Evolutionary conservation across 2,113 vertebrate species (phyloP).

Genomic region (Leucoraja erinaceus): DNA sequence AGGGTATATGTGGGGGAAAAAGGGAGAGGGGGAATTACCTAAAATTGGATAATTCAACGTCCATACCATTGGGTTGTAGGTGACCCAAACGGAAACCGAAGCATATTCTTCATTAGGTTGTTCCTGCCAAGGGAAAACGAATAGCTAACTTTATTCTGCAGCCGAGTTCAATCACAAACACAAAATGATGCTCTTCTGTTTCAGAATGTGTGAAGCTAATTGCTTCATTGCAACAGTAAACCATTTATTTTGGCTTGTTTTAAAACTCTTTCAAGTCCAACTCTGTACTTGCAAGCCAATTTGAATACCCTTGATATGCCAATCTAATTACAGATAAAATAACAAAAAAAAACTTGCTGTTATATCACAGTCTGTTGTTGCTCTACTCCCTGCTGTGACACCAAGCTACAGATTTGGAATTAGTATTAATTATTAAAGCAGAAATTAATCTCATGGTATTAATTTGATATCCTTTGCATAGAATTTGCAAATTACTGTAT

Average conservation of each 20-base stretch:
- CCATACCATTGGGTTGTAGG: no score
- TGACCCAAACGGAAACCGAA: not conserved
- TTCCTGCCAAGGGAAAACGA: not conserved
- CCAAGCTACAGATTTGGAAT: not conserved
- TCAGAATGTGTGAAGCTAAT: not conserved
- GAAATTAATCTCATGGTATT: not conserved
- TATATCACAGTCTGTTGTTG: not conserved
- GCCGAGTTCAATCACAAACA: not conserved
- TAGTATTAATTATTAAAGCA: slow-evolving; percentile 4
- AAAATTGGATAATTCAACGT: no score
- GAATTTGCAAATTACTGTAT: not conserved
- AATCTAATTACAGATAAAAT: slow-evolving; percentile 27
- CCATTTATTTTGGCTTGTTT: slow-evolving; percentile 20
- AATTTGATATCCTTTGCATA: slow-evolving; percentile 9
- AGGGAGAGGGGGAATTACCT: no score
- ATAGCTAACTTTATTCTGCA: slow-evolving; percentile 6
- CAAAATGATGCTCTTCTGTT: not conserved
- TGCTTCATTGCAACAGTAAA: not conserved
- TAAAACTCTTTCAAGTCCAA: not conserved
- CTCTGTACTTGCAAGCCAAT: slow-evolving; percentile 4
- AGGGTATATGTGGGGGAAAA: no score
- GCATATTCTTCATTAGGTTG: no score
- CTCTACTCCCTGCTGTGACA: not conserved
- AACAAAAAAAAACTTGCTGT: not conserved
- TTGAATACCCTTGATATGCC: slow-evolving; percentile 16